Percentiles rank a stretch among this genome's conserved stretches.
These are phyloP conservation scores for Sitta carolinensis DNA, from an alignment of 2,797 vertebrate species.

Conservation along the genomic window DNA sequence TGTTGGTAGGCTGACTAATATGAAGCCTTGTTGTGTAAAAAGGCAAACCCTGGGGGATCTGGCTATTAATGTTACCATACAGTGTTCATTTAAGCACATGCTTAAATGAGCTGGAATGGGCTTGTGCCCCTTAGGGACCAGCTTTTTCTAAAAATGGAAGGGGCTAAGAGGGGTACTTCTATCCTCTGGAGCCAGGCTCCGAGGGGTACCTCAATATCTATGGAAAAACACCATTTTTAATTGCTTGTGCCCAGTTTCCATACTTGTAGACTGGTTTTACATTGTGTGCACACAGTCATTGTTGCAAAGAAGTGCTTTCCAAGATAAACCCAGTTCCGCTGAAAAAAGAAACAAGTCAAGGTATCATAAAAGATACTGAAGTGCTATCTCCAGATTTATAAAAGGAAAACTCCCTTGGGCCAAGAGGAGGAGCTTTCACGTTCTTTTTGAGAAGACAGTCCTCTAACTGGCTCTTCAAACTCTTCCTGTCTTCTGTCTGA, in stretches of 20 bases:
- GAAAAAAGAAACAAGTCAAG: not conserved
- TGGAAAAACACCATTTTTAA: not conserved
- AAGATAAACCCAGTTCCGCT: not conserved
- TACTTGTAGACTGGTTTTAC: not conserved
- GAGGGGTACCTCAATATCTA: not conserved
- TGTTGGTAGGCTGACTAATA: not conserved
- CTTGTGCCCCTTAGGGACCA: not conserved
- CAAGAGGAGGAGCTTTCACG: not conserved
- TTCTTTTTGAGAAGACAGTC: not conserved
- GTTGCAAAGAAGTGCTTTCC: not conserved
- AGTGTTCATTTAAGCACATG: not conserved
- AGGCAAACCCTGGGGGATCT: not conserved
- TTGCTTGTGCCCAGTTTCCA: not conserved
- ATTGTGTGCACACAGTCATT: not conserved
- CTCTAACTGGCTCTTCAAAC: not conserved
- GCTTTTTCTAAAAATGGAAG: not conserved
- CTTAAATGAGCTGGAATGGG: not conserved
- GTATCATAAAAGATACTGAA: not conserved
- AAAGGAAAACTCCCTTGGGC: not conserved
- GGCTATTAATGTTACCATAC: not conserved
- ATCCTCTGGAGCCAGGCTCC: not conserved
- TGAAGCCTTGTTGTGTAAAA: not conserved
- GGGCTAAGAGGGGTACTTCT: not conserved
- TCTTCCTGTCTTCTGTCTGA: not conserved
- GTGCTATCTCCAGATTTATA: not conserved